Evolutionary conservation across 1,140 invertebrate genomes (phyloP).

Genomic region (Acromyrmex charruanus): DNA sequence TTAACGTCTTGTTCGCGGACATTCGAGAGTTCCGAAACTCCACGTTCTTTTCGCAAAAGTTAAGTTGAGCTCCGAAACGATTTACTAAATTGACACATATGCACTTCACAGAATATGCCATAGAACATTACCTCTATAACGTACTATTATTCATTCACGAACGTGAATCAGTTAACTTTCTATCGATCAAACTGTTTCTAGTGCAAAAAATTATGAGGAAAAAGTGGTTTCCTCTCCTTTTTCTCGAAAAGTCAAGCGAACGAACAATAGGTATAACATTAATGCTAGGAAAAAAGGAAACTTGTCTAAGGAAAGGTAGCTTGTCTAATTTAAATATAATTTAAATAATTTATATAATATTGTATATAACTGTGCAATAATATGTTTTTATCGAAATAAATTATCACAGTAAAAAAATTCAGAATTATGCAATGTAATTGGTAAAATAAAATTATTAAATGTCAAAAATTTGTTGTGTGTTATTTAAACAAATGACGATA

Average conservation of each 20-base stretch:
- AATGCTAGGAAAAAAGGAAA: neutral
- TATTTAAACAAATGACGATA: neutral
- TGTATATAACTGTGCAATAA: neutral
- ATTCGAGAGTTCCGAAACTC: constrained; percentile 66
- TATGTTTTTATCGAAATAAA: neutral
- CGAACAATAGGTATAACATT: neutral
- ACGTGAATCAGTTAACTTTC: constrained; percentile 19
- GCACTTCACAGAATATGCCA: neutral
- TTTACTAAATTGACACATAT: constrained; percentile 44
- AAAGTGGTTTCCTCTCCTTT: neutral
- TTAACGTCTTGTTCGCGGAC: constrained; percentile 67
- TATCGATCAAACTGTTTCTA: neutral
- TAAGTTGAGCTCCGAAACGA: constrained; percentile 32
- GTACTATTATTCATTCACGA: neutral
- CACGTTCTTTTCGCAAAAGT: constrained; percentile 47
- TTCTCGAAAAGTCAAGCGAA: neutral
- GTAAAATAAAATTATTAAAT: neutral
- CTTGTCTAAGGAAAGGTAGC: neutral
- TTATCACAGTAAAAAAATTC: neutral
- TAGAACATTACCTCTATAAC: constrained; percentile 17
- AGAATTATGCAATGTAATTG: neutral
- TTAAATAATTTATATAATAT: neutral
- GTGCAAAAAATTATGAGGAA: neutral
- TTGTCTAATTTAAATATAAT: constrained; percentile 17
- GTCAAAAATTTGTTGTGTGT: neutral